phyloP scores from a whole-genome alignment of 2,113 vertebrate genomes.

The Madoqua kirkii region DNA sequence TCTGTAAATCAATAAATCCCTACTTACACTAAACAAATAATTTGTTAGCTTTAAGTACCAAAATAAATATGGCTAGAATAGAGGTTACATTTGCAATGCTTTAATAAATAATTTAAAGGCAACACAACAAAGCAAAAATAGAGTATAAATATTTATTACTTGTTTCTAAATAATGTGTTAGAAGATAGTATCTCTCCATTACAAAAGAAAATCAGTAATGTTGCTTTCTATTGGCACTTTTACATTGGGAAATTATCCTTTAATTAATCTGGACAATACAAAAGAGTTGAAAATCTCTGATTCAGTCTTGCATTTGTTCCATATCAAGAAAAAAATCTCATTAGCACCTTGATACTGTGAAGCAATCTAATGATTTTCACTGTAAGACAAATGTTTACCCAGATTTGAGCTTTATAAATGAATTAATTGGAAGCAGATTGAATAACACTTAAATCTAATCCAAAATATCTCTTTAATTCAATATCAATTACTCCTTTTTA shows the following conservation, averaged over 20 bases:
- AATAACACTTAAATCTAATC: not conserved
- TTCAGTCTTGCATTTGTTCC: not conserved
- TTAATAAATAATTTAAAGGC: conserved; percentile 21
- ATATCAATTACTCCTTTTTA: not conserved
- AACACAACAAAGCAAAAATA: not conserved
- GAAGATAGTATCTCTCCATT: not conserved
- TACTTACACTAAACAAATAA: not conserved
- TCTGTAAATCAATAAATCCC: not conserved
- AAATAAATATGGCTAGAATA: not conserved
- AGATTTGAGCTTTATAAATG: not conserved
- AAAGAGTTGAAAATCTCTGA: not conserved
- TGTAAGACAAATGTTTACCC: not conserved
- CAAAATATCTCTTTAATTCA: not conserved
- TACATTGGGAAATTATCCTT: not conserved
- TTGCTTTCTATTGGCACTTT: not conserved
- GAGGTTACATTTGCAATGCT: conserved; percentile 8
- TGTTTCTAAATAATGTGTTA: conserved; percentile 31
- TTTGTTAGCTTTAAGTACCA: not conserved
- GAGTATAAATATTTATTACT: conserved; percentile 28
- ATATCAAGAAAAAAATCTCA: not conserved
- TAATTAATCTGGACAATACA: not conserved
- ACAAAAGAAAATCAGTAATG: not conserved
- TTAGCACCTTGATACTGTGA: not conserved
- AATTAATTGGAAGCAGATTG: not conserved
- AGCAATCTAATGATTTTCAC: not conserved